Percentiles rank a stretch among this genome's conserved stretches.
Evolutionary conservation across 2,113 vertebrate genomes (phyloP).

Genomic region (Electrona antarctica): DNA sequence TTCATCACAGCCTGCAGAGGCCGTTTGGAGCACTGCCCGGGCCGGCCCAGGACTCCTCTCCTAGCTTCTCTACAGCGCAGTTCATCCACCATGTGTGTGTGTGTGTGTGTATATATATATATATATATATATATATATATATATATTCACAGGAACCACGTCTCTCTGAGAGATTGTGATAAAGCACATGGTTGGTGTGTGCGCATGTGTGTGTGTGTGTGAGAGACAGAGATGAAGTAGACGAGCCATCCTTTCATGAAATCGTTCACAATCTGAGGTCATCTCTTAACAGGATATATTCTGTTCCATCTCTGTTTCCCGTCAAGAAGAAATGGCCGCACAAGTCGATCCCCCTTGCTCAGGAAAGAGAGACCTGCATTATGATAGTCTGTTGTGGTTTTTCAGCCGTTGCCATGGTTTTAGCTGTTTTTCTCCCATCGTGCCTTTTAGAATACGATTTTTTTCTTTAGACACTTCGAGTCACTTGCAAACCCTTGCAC

Average conservation of each 20-base stretch:
- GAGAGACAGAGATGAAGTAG: constrained; percentile 7
- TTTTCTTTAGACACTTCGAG: background rate
- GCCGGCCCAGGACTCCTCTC: constrained; percentile 40
- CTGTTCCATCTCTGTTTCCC: constrained; percentile 23
- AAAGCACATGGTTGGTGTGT: constrained; percentile 13
- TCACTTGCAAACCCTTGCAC: background rate
- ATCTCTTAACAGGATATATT: constrained; percentile 20
- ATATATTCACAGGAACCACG: constrained; percentile 12
- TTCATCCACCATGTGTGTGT: constrained; percentile 13
- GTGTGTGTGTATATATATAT: too few relatives aligned
- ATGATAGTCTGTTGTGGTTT: constrained; percentile 17
- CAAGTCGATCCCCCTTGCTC: constrained; percentile 28
- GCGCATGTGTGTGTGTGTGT: background rate
- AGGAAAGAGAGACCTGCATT: background rate
- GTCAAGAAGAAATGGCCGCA: constrained; percentile 31
- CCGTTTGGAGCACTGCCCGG: constrained; percentile 62
- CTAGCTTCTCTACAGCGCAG: constrained; percentile 43
- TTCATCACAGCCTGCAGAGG: constrained; percentile 70
- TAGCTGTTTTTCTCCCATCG: constrained; percentile 27
- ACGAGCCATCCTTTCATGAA: background rate
- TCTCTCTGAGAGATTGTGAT: constrained; percentile 28
- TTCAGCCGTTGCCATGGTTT: constrained; percentile 55
- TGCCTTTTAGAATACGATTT: constrained; percentile 17
- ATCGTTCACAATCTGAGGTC: constrained; percentile 6
- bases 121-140: too few relatives aligned